phyloP scores from a whole-genome alignment of 2,797 vertebrate genomes.

The Coregonus suidteri region DNA sequence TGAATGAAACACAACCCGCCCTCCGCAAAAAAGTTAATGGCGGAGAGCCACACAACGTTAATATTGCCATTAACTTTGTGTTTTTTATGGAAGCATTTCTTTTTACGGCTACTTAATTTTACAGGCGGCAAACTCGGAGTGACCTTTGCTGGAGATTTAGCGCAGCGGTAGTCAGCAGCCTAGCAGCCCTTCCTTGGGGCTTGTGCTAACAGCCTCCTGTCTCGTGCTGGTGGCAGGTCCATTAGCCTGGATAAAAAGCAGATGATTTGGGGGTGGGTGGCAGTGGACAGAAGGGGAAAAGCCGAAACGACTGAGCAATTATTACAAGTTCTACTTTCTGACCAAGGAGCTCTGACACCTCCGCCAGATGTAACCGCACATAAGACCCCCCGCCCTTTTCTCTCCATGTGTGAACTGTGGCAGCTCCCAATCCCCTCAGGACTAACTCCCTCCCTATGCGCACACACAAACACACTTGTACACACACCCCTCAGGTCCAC shows the following conservation, averaged over 20 bases:
- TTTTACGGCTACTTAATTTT: slow-evolving; percentile 25
- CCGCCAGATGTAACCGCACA: slow-evolving; percentile 49
- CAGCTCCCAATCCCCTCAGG: slow-evolving; percentile 39
- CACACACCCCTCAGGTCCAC: slow-evolving; percentile 9
- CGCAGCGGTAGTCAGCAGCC: neutral
- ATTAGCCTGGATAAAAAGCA: slow-evolving; percentile 31
- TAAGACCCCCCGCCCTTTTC: slow-evolving; percentile 19
- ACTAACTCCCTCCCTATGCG: slow-evolving; percentile 24
- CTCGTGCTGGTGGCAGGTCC: slow-evolving; percentile 13
- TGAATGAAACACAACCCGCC: neutral
- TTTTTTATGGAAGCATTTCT: slow-evolving; percentile 12
- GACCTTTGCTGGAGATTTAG: slow-evolving; percentile 2
- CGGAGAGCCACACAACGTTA: neutral
- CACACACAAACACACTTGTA: neutral
- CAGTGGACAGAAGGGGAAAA: neutral
- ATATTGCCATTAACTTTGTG: neutral
- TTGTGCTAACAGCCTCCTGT: slow-evolving; percentile 1
- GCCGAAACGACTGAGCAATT: slow-evolving; percentile 30
- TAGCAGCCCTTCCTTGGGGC: neutral
- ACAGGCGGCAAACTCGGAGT: slow-evolving; percentile 7
- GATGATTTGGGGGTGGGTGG: slow-evolving; percentile 20
- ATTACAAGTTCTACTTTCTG: slow-evolving; percentile 47
- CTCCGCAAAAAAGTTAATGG: neutral
- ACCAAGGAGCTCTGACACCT: slow-evolving; percentile 49
- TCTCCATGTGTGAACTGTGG: slow-evolving; percentile 45